These are phyloP conservation scores for Nymphalis c-album DNA, from an alignment of 2,888 invertebrate species.

Conservation along the genomic window DNA sequence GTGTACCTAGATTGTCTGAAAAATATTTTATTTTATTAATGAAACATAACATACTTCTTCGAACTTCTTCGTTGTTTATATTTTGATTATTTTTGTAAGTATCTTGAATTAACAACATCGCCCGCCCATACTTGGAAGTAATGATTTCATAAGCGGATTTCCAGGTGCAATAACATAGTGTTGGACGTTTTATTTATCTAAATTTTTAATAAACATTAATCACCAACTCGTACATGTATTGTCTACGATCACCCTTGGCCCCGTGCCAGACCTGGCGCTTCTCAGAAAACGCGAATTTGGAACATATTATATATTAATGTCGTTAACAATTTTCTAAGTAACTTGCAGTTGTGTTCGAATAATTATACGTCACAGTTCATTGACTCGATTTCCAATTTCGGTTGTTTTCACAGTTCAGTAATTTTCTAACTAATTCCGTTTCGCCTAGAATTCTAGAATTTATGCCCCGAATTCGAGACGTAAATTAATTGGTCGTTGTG, in stretches of 20 bases:
- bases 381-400: slow-evolving; percentile 33
- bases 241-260: slow-evolving; percentile 34
- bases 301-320: slow-evolving; percentile 34
- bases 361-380: slow-evolving; percentile 36
- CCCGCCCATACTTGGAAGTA: neutral
- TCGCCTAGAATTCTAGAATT: slow-evolving; percentile 17
- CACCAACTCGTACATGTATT: slow-evolving; percentile 29
- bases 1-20: too few species aligned
- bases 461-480: slow-evolving; percentile 6
- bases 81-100: too few species aligned
- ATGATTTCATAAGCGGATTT: slow-evolving; percentile 15
- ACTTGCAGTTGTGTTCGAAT: slow-evolving; percentile 38
- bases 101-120: too few species aligned
- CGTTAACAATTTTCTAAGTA: slow-evolving; percentile 45
- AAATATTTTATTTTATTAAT: too few species aligned
- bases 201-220: slow-evolving; percentile 29
- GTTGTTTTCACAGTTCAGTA: slow-evolving; percentile 19
- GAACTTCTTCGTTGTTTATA: too few species aligned
- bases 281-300: slow-evolving; percentile 36
- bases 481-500: neutral
- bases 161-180: slow-evolving; percentile 6
- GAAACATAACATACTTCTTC: too few species aligned
- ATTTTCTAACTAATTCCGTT: slow-evolving; percentile 19
- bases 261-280: slow-evolving; percentile 33
- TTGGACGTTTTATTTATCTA: slow-evolving; percentile 18